Evolutionary conservation across 2,888 invertebrate species (phyloP).

Genomic region (Ashinkailepas kermadecensis): DNA sequence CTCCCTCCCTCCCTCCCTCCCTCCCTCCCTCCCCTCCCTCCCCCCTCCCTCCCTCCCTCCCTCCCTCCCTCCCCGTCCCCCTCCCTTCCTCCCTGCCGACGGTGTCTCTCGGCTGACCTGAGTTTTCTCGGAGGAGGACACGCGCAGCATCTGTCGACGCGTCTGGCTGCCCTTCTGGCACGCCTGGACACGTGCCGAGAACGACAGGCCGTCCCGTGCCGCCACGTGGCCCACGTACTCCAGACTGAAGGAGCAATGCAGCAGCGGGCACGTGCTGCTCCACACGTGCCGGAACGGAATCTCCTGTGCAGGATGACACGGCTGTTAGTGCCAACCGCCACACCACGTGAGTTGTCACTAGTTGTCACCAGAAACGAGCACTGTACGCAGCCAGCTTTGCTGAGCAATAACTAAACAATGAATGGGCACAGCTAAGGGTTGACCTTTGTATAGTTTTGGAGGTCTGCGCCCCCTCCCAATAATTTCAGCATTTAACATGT

Average conservation of each 20-base stretch:
- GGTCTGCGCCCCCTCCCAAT: no score
- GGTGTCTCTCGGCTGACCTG: not conserved
- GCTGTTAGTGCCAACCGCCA: not conserved
- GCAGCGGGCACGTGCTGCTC: conserved; percentile 60
- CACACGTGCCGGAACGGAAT: conserved; percentile 78
- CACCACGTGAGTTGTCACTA: no score
- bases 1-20: no score
- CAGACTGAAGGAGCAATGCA: conserved; percentile 76
- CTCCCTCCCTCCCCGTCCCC: no score
- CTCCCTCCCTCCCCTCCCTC: no score
- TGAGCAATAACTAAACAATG: not conserved
- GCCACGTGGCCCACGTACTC: conserved; percentile 3
- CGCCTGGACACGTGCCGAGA: not conserved
- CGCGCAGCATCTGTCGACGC: not conserved
- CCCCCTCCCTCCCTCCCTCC: no score
- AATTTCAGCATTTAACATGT: no score
- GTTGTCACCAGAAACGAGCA: not conserved
- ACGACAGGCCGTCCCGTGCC: not conserved
- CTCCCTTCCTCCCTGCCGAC: no score
- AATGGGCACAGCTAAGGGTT: not conserved
- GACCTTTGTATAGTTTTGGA: not conserved
- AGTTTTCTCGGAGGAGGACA: not conserved
- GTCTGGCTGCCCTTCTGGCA: not conserved
- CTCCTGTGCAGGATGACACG: conserved; percentile 41
- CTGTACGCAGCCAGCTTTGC: not conserved